Evolutionary conservation across 2,888 invertebrate genomes (phyloP).

Genomic region (Harpagoxenus sublaevis): DNA sequence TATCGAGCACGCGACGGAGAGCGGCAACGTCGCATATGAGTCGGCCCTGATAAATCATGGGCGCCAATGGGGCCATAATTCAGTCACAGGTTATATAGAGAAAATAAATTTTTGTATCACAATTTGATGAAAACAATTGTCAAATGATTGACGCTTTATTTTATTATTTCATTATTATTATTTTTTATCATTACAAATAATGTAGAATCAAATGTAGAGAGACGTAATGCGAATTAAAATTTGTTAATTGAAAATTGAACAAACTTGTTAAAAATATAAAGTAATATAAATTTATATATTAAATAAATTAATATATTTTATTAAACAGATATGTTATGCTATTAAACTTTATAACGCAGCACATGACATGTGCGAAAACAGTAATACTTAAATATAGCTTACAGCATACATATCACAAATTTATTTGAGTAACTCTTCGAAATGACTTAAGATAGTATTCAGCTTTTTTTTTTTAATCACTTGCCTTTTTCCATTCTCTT

Average conservation of each 20-base stretch:
- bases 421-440: neutral
- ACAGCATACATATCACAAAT: slow-evolving; percentile 3
- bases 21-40: neutral
- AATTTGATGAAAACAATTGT: neutral
- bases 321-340: neutral
- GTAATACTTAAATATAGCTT: slow-evolving; percentile 2
- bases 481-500: neutral
- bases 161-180: neutral
- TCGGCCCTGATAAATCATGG: neutral
- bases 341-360: slow-evolving; percentile 5
- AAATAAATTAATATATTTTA: neutral
- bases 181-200: neutral
- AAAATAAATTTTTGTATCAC: no score
- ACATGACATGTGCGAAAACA: neutral
- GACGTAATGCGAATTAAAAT: slow-evolving; percentile 4
- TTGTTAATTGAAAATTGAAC: neutral
- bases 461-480: slow-evolving; percentile 3
- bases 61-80: neutral
- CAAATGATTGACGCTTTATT: neutral
- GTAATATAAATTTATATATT: neutral
- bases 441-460: neutral
- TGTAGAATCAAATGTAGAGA: neutral
- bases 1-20: neutral
- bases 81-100: neutral
- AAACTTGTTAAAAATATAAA: neutral